Evolutionary conservation across 2,113 vertebrate species (phyloP).

Genomic region (Coracopsis vasa): DNA sequence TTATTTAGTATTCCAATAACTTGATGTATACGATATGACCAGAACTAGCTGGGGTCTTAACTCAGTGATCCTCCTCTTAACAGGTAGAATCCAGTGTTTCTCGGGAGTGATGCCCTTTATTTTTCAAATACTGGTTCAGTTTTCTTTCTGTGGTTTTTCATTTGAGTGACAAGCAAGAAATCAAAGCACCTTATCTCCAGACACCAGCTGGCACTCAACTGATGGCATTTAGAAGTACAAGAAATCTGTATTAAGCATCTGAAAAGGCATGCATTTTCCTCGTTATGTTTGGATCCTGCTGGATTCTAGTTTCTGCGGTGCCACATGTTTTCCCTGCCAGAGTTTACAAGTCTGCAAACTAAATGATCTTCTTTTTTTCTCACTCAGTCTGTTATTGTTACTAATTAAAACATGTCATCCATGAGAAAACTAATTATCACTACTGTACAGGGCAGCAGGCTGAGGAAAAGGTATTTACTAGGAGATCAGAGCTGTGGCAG

Average conservation of each 20-base stretch:
- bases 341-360: background rate
- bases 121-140: slow-evolving; percentile 19
- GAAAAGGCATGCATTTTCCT: background rate
- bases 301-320: background rate
- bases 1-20: background rate
- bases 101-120: background rate
- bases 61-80: background rate
- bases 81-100: background rate
- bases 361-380: background rate
- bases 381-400: background rate
- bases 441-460: background rate
- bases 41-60: background rate
- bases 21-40: background rate
- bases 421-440: background rate
- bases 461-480: background rate
- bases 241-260: slow-evolving; percentile 19
- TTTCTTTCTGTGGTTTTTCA: background rate
- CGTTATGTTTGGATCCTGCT: background rate
- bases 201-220: background rate
- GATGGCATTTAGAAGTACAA: background rate
- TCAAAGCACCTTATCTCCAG: slow-evolving; percentile 40
- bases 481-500: background rate
- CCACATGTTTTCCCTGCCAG: background rate
- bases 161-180: slow-evolving; percentile 9
- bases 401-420: background rate